These are phyloP conservation scores for Eutrigla gurnardus DNA, from an alignment of 2,797 vertebrate species.

Conservation along the genomic window DNA sequence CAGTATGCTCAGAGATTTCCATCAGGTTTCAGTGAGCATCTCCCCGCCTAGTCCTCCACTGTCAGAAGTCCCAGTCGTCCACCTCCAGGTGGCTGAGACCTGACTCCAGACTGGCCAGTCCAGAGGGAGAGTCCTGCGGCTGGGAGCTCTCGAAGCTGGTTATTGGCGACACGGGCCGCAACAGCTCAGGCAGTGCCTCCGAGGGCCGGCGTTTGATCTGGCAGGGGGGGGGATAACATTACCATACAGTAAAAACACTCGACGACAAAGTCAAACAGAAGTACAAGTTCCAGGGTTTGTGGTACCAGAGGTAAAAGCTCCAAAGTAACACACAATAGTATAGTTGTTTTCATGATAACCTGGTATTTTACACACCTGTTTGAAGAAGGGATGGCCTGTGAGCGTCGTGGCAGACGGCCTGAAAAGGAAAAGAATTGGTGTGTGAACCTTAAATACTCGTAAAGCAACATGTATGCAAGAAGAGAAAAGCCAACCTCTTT, in stretches of 20 bases:
- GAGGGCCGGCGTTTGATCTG: slow-evolving; percentile 94
- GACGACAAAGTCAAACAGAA: too few relatives aligned
- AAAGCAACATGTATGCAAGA: too few relatives aligned
- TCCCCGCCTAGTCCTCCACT: slow-evolving; percentile 29
- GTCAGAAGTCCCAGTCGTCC: slow-evolving; percentile 99
- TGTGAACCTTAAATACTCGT: not conserved
- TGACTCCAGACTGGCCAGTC: slow-evolving; percentile 91
- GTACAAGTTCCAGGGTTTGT: not conserved
- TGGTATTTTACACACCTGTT: slow-evolving; percentile 88
- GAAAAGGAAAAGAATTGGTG: slow-evolving; percentile 12
- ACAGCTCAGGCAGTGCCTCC: slow-evolving; percentile 93
- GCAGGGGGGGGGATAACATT: not conserved
- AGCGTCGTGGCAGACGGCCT: slow-evolving; percentile 93
- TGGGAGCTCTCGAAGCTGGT: slow-evolving; percentile 85
- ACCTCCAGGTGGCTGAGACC: slow-evolving; percentile 93
- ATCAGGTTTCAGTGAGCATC: slow-evolving; percentile 24
- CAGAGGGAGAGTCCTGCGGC: slow-evolving; percentile 83
- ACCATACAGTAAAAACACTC: not conserved
- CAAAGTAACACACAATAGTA: not conserved
- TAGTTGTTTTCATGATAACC: not conserved
- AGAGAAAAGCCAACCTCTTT: slow-evolving; percentile 83
- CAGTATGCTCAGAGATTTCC: slow-evolving; percentile 35
- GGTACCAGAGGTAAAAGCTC: not conserved
- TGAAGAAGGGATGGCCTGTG: slow-evolving; percentile 95
- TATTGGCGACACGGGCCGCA: slow-evolving; percentile 91